Evolutionary conservation across 2,797 vertebrate genomes (phyloP).

Genomic region (Psittacula derbiana): DNA sequence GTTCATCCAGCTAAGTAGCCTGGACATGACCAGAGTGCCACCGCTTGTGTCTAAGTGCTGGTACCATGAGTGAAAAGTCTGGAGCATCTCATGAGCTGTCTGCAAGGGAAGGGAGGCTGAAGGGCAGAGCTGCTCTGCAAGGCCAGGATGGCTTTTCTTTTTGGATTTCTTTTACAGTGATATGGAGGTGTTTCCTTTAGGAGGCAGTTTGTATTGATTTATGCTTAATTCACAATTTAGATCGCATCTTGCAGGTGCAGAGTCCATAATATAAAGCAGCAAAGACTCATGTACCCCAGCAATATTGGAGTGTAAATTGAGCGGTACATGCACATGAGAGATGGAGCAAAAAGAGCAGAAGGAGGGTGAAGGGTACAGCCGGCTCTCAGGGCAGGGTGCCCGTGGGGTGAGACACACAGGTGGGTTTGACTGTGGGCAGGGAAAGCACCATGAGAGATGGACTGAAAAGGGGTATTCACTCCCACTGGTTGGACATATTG

Average conservation of each 20-base stretch:
- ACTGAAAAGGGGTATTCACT: neutral
- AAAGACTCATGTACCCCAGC: neutral
- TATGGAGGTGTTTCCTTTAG: neutral
- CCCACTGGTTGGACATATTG: neutral
- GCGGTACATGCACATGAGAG: rapidly evolving
- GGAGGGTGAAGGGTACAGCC: neutral
- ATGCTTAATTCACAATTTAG: neutral
- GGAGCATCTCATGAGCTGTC: neutral
- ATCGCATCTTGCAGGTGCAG: neutral
- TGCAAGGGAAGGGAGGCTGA: neutral
- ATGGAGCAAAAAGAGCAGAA: neutral
- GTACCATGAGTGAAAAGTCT: neutral
- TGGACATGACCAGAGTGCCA: neutral
- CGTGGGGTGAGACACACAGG: rapidly evolving
- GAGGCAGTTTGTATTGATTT: neutral
- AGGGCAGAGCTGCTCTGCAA: neutral
- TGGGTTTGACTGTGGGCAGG: neutral
- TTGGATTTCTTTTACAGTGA: neutral
- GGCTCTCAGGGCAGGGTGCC: neutral
- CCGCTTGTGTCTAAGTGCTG: neutral
- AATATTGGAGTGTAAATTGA: neutral
- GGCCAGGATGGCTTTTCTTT: neutral
- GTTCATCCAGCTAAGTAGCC: neutral
- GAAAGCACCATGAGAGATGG: neutral
- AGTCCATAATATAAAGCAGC: neutral